Conservation (phyloP, 2,797 vertebrate genomes). For the Microctenopoma steveboyesi region DNA sequence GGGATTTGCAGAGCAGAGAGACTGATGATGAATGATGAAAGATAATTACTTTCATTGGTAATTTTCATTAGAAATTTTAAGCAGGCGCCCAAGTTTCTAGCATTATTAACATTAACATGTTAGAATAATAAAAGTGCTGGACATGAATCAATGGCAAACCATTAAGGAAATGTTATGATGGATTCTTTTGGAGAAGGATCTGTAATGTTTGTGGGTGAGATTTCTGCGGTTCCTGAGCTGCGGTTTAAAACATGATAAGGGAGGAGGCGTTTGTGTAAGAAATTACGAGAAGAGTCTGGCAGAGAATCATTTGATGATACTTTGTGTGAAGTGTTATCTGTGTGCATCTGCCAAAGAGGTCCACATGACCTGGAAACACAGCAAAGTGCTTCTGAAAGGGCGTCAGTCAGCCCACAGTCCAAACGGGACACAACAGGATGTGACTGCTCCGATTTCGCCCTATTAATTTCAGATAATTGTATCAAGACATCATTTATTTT, state of each 20-base stretch:
- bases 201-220: constrained; percentile 17
- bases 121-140: constrained; percentile 30
- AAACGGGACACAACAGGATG: constrained; percentile 13
- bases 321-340: constrained; percentile 26
- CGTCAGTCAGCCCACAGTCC: constrained; percentile 7
- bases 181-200: constrained; percentile 28
- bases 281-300: constrained; percentile 40
- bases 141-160: constrained; percentile 24
- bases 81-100: constrained; percentile 39
- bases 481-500: not conserved
- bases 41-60: constrained; percentile 30
- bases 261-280: constrained; percentile 37
- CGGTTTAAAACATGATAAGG: constrained; percentile 39
- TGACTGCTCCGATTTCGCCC: not conserved
- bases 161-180: constrained; percentile 22
- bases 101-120: constrained; percentile 21
- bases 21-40: constrained; percentile 28
- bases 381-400: constrained; percentile 32
- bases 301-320: constrained; percentile 21
- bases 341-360: constrained; percentile 41
- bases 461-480: constrained; percentile 12
- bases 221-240: constrained; percentile 23
- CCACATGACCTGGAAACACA: constrained; percentile 38
- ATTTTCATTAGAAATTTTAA: constrained; percentile 11
- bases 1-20: constrained; percentile 31